Evolutionary conservation across 1,140 invertebrate genomes (phyloP).

Genomic region (Drosophila sp.): DNA sequence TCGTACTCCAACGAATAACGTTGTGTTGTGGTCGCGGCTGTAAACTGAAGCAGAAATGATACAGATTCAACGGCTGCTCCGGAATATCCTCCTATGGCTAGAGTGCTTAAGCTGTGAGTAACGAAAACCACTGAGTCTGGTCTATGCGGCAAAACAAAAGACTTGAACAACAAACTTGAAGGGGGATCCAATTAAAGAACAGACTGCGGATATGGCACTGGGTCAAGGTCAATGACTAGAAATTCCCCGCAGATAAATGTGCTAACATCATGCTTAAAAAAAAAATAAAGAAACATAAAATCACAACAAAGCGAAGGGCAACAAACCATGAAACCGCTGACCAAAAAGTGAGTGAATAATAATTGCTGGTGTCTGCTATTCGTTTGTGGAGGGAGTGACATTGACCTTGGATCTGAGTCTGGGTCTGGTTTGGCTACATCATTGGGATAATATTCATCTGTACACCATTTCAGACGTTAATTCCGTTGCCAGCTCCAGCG

Average conservation of each 20-base stretch:
- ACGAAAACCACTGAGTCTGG: not conserved
- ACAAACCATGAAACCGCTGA: conserved; percentile 61
- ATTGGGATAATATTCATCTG: conserved; percentile 26
- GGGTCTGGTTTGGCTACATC: conserved; percentile 24
- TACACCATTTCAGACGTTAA: conserved; percentile 32
- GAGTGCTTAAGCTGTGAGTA: conserved; percentile 52
- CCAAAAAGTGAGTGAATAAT: conserved; percentile 75
- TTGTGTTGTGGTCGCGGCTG: conserved; percentile 52
- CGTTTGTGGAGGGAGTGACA: conserved; percentile 39
- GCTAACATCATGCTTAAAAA: conserved; percentile 48
- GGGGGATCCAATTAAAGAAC: conserved; percentile 46
- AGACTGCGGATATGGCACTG: conserved; percentile 33
- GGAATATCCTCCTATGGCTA: conserved; percentile 15
- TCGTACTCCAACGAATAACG: conserved; percentile 58
- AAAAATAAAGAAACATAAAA: not conserved
- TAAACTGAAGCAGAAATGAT: conserved; percentile 12
- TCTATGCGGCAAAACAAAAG: conserved; percentile 39
- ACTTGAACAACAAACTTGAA: conserved; percentile 64
- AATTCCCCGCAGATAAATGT: conserved; percentile 63
- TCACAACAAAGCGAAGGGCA: conserved; percentile 66
- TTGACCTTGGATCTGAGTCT: conserved; percentile 39
- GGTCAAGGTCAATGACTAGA: conserved; percentile 71
- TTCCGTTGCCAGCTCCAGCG: conserved; percentile 9
- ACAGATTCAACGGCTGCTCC: conserved; percentile 29
- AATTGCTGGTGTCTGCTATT: conserved; percentile 57